Conservation (phyloP, 2,113 vertebrate species). For the Xerus inauris region DNA sequence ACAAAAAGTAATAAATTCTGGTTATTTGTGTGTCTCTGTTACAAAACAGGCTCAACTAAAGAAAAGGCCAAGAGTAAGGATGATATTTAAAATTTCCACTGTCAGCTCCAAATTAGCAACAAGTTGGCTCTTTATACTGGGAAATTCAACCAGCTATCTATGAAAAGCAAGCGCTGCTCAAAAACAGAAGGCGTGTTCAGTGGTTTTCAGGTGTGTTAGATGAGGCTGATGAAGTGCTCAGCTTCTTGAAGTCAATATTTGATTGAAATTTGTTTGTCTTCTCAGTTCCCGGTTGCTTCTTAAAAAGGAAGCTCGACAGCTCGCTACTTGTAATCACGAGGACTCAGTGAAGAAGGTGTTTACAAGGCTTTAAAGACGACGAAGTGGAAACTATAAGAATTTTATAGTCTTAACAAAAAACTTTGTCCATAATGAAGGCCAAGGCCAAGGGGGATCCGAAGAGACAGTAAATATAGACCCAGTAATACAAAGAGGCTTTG, state of each 20-base stretch:
- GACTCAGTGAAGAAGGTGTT: slow-evolving; percentile 40
- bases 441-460: slow-evolving; percentile 19
- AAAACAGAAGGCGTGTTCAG: background rate
- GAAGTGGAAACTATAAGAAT: slow-evolving; percentile 48
- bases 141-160: background rate
- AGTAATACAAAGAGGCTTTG: background rate
- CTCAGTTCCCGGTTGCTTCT: background rate
- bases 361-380: slow-evolving; percentile 70
- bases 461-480: slow-evolving; percentile 11
- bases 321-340: background rate
- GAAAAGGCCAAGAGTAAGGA: background rate
- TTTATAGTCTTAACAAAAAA: slow-evolving; percentile 65
- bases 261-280: background rate
- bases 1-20: slow-evolving; percentile 2
- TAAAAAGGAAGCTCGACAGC: slow-evolving; percentile 20
- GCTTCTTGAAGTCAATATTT: background rate
- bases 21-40: background rate
- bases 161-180: slow-evolving; percentile 2
- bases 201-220: background rate
- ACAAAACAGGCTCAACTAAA: background rate
- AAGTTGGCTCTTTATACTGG: background rate
- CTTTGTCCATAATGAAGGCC: slow-evolving; percentile 23
- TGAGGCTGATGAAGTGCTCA: background rate
- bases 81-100: background rate
- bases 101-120: background rate